Percentiles rank a stretch among this genome's conserved stretches.
phyloP scores from a whole-genome alignment of 1,140 invertebrate genomes.

The Pseudomyrmex cubaensis region DNA sequence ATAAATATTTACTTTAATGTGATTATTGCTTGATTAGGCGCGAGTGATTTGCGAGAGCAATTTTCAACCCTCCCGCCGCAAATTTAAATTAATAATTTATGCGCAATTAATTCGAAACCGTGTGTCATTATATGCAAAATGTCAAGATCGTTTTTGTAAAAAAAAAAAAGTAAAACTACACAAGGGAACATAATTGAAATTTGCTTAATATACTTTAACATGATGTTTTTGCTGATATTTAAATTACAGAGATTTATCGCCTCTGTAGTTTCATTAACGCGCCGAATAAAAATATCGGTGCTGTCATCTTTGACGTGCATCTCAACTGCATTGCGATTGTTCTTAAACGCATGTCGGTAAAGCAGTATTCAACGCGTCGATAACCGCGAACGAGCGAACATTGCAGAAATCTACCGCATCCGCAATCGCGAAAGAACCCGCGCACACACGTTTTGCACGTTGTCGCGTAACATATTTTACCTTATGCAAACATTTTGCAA shows the following conservation, averaged over 20 bases:
- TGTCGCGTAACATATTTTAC: neutral
- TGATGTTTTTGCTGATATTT: too few relatives aligned
- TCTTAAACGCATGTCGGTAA: constrained; percentile 57
- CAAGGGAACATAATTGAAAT: too few relatives aligned
- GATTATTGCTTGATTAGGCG: constrained; percentile 12
- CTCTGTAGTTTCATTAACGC: too few relatives aligned
- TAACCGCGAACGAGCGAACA: constrained; percentile 11
- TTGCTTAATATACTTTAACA: too few relatives aligned
- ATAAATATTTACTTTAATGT: constrained; percentile 21
- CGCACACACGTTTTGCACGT: neutral
- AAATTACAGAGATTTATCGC: too few relatives aligned
- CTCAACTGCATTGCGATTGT: neutral
- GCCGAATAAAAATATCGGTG: constrained; percentile 60
- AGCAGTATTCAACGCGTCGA: constrained; percentile 52
- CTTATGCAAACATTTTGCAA: neutral
- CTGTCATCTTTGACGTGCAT: constrained; percentile 74
- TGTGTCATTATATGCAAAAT: too few relatives aligned
- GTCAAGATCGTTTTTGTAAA: too few relatives aligned
- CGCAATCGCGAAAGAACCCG: constrained; percentile 37
- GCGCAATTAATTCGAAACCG: too few relatives aligned
- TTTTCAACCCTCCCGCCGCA: neutral
- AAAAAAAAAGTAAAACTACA: too few relatives aligned
- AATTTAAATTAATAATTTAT: neutral
- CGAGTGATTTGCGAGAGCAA: neutral
- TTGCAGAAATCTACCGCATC: constrained; percentile 57